Conservation (phyloP, 2,113 vertebrate species). For the Chaetops frenatus region DNA sequence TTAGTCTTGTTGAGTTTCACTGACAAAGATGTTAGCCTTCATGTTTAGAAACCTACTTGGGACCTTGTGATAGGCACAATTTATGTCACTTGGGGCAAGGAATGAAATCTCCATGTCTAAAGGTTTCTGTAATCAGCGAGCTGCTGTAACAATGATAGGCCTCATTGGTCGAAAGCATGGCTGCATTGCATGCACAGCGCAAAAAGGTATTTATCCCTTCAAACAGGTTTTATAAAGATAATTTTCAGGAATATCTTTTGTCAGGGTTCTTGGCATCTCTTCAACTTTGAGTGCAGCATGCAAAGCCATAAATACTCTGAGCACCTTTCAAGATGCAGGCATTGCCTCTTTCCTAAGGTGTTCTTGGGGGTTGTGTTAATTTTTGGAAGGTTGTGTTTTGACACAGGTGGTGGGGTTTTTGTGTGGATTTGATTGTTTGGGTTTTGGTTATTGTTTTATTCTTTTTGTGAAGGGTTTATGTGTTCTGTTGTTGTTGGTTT, state of each 20-base stretch:
- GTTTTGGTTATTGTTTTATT: no score
- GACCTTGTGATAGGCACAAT: not conserved
- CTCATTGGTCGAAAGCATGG: not conserved
- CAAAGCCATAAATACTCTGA: no score
- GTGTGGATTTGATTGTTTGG: fast-evolving
- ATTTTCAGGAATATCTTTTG: not conserved
- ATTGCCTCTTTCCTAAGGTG: not conserved
- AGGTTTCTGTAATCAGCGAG: not conserved
- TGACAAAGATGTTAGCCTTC: not conserved
- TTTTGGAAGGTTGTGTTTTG: not conserved
- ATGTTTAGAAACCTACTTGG: not conserved
- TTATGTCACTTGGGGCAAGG: not conserved
- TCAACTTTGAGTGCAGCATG: not conserved
- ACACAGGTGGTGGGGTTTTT: not conserved
- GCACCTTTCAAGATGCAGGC: not conserved
- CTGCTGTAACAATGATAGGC: not conserved
- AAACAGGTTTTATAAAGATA: not conserved
- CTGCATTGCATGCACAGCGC: not conserved
- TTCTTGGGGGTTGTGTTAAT: fast-evolving
- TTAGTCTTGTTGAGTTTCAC: not conserved
- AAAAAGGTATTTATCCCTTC: not conserved
- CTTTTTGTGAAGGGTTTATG: fast-evolving
- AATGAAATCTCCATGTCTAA: not conserved
- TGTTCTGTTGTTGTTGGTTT: not conserved
- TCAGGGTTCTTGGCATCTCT: not conserved